These are phyloP conservation scores for Drosophila saltans DNA, from an alignment of 1,140 invertebrate species.

Conservation along the genomic window DNA sequence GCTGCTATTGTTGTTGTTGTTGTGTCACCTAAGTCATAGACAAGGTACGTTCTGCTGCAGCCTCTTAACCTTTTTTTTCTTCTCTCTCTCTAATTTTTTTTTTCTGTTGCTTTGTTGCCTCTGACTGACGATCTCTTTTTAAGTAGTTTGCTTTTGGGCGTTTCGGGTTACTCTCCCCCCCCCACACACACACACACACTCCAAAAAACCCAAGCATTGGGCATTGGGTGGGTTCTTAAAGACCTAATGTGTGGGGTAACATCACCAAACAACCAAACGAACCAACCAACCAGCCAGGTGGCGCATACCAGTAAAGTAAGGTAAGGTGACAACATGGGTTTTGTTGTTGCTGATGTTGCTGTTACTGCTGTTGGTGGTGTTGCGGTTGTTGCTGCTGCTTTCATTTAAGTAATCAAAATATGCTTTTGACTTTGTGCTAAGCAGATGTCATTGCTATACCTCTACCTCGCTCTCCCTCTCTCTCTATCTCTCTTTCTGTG, in stretches of 20 bases:
- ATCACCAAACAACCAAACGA: neutral
- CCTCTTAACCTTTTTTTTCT: conserved; percentile 74
- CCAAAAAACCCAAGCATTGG: conserved; percentile 5
- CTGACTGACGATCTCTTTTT: conserved; percentile 71
- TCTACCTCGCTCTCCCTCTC: conserved; percentile 9
- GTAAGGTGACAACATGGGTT: conserved; percentile 71
- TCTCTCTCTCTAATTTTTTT: conserved; percentile 8
- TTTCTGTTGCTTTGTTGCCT: conserved; percentile 28
- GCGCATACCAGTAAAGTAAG: conserved; percentile 17
- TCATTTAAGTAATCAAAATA: conserved; percentile 82
- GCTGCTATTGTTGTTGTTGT: conserved; percentile 33
- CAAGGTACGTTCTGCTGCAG: conserved; percentile 57
- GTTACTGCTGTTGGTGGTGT: neutral
- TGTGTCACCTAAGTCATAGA: conserved; percentile 64
- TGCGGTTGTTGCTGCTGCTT: conserved; percentile 36
- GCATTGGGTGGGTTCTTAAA: neutral
- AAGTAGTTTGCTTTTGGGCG: conserved; percentile 76
- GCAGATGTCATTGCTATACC: conserved; percentile 55
- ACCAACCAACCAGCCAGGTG: conserved; percentile 31
- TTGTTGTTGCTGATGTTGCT: conserved; percentile 45
- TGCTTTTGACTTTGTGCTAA: conserved; percentile 76
- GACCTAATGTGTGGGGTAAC: conserved; percentile 13
- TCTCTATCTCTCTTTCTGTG: neutral
- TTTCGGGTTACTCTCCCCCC: conserved; percentile 44
- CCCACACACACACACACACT: too few relatives aligned